Evolutionary conservation across 1,140 invertebrate species (phyloP).

Genomic region (Pygmarrhopalites habei): DNA sequence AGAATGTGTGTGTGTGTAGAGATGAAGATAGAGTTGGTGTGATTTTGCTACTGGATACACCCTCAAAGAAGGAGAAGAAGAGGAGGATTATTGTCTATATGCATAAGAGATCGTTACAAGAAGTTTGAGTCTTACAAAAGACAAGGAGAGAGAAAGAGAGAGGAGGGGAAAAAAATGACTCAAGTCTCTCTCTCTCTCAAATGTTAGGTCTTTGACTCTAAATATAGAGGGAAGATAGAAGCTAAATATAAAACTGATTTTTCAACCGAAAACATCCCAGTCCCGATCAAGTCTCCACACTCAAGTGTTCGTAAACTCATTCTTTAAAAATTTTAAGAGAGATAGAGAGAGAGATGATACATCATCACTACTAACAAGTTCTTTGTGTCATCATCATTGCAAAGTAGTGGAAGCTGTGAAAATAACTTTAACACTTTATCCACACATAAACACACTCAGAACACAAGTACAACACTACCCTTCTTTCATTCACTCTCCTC

Average conservation of each 20-base stretch:
- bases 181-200: conserved; percentile 15
- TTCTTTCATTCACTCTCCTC: too few species aligned
- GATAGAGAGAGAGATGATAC: background rate
- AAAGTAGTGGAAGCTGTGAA: too few species aligned
- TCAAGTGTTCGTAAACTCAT: background rate
- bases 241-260: conserved; percentile 32
- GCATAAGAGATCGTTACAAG: too few species aligned
- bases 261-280: conserved; percentile 22
- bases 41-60: conserved; percentile 12
- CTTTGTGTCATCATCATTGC: too few species aligned
- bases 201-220: conserved; percentile 30
- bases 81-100: background rate
- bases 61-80: background rate
- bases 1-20: background rate
- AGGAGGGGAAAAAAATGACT: too few species aligned
- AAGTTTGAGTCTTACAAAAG: background rate
- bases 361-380: too few species aligned
- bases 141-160: too few species aligned
- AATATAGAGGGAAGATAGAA: conserved; percentile 27
- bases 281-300: conserved; percentile 15
- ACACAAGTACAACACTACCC: too few species aligned
- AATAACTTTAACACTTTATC: too few species aligned
- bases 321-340: too few species aligned
- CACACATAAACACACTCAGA: too few species aligned
- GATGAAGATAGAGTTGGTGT: conserved; percentile 1